These are phyloP conservation scores for Axis porcinus DNA, from an alignment of 2,113 vertebrate genomes.

Conservation along the genomic window DNA sequence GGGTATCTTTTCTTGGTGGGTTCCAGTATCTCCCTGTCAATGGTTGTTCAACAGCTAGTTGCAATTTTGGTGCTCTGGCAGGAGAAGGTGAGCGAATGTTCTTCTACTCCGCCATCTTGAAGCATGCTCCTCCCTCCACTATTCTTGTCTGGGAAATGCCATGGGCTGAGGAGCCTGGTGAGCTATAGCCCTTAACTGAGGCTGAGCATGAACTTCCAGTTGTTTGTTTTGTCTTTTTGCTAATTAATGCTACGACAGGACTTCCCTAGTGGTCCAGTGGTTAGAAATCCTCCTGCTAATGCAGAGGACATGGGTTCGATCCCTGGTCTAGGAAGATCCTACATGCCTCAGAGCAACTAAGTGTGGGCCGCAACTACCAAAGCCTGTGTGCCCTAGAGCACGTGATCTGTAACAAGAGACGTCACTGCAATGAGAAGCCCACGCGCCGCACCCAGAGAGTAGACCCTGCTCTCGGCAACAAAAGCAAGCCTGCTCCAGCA, in stretches of 20 bases:
- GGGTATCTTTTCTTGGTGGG: not conserved
- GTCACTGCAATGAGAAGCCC: not conserved
- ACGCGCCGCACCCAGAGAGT: rapidly evolving
- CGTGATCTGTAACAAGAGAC: not conserved
- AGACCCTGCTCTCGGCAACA: not conserved
- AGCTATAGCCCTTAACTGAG: not conserved
- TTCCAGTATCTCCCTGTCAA: not conserved
- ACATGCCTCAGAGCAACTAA: not conserved
- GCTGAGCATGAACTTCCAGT: not conserved
- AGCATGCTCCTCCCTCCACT: not conserved
- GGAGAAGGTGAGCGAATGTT: not conserved
- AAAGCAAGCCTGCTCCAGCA: not conserved
- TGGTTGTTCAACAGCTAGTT: not conserved
- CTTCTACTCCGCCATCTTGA: not conserved
- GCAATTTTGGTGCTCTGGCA: not conserved
- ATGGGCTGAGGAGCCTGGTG: not conserved
- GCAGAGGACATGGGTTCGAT: not conserved
- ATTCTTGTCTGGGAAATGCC: not conserved
- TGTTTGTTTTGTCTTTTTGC: not conserved
- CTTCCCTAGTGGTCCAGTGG: not conserved
- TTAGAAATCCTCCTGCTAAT: not conserved
- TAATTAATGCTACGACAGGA: not conserved
- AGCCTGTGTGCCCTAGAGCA: not conserved
- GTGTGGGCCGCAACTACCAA: not conserved
- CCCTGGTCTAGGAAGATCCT: not conserved